A percentile compares a stretch with the other conserved stretches of the same genome.
Conservation (phyloP, 2,113 vertebrate genomes). For the Datnioides undecimradiatus region DNA sequence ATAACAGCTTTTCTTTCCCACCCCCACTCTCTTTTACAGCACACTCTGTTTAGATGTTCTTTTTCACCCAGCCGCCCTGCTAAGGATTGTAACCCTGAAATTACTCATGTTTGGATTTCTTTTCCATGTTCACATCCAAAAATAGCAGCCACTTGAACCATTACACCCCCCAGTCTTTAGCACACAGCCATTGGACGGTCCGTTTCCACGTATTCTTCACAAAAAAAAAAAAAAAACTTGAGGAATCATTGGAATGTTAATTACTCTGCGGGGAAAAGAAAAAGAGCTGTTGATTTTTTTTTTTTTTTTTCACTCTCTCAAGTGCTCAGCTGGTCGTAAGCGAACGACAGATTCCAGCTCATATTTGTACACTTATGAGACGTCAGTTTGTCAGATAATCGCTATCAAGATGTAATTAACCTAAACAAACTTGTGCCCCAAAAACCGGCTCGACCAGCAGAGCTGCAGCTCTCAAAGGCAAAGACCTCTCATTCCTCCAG, state of each 20-base stretch:
- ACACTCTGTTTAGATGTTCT: background rate
- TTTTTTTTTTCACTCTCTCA: background rate
- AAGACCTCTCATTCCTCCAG: conserved; percentile 38
- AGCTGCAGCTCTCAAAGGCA: conserved; percentile 30
- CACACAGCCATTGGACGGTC: conserved; percentile 39
- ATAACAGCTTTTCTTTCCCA: conserved; percentile 1
- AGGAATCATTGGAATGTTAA: conserved; percentile 85
- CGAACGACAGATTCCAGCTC: conserved; percentile 6
- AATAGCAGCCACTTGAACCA: conserved; percentile 68
- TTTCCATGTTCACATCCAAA: conserved; percentile 69
- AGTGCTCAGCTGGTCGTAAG: conserved; percentile 44
- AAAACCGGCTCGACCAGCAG: conserved; percentile 65
- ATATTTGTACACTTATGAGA: conserved; percentile 15
- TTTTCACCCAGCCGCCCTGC: background rate
- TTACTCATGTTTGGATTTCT: conserved; percentile 53
- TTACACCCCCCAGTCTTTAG: conserved; percentile 24
- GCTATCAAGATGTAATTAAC: conserved; percentile 55
- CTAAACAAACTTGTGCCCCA: conserved; percentile 63
- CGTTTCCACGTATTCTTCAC: conserved; percentile 73
- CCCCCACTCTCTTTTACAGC: background rate
- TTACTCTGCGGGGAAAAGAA: conserved; percentile 62
- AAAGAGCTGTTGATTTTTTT: conserved; percentile 52
- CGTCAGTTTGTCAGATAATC: conserved; percentile 43
- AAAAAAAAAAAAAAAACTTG: conserved; percentile 68
- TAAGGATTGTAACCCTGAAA: conserved; percentile 49